These are phyloP conservation scores for Cercopithecus petaurista DNA, from an alignment of 2,797 vertebrate species.

Conservation along the genomic window DNA sequence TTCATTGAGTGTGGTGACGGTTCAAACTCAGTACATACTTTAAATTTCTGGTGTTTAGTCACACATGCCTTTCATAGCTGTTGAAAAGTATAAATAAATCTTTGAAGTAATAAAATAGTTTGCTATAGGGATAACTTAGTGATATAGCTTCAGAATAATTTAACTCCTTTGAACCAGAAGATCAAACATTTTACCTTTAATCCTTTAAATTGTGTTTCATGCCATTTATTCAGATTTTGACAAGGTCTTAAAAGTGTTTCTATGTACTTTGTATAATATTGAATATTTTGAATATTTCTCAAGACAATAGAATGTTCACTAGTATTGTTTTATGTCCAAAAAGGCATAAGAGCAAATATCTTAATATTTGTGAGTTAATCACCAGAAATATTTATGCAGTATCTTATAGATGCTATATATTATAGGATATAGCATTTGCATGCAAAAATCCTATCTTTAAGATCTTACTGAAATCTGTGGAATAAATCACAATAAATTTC, in stretches of 20 bases:
- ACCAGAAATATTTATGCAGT: background rate
- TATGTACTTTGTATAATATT: background rate
- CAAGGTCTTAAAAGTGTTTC: background rate
- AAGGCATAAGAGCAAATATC: background rate
- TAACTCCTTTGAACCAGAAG: slow-evolving; percentile 20
- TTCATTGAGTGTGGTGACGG: background rate
- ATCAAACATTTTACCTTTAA: slow-evolving; percentile 31
- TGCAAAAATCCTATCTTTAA: background rate
- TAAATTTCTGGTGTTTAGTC: slow-evolving; percentile 25
- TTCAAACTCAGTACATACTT: slow-evolving; percentile 6
- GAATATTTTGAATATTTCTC: background rate
- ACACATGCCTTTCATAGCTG: background rate
- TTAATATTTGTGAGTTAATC: background rate
- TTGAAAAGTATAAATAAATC: slow-evolving; percentile 24
- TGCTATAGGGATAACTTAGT: background rate
- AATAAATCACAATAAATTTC: background rate
- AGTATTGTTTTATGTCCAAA: background rate
- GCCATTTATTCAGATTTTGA: slow-evolving; percentile 18
- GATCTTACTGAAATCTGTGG: background rate
- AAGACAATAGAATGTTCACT: background rate
- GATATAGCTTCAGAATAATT: slow-evolving; percentile 13
- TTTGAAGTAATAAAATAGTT: slow-evolving; percentile 45
- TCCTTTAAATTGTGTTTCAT: slow-evolving; percentile 54
- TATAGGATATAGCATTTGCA: background rate
- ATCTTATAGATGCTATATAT: background rate